phyloP scores from a whole-genome alignment of 2,113 vertebrate genomes.

The Anoura caudifer region DNA sequence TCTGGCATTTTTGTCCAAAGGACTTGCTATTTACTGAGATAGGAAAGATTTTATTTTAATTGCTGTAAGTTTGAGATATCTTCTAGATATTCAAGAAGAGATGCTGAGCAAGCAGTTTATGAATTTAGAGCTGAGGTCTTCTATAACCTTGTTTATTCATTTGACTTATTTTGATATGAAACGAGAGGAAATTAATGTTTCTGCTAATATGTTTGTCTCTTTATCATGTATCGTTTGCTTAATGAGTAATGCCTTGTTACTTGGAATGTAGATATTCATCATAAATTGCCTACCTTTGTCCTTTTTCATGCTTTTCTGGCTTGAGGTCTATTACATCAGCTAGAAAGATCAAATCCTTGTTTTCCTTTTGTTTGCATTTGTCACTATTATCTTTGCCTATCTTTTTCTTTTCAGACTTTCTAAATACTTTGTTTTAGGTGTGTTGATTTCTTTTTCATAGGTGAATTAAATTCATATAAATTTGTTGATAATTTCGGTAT shows the following conservation, averaged over 20 bases:
- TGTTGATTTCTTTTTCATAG: background rate
- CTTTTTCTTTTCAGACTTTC: background rate
- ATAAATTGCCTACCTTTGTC: background rate
- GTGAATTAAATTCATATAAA: background rate
- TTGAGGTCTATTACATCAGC: background rate
- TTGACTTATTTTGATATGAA: background rate
- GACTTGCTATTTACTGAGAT: background rate
- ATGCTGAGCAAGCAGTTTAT: background rate
- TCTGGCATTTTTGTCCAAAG: background rate
- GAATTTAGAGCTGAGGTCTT: background rate
- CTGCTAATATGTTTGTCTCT: background rate
- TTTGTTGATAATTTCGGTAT: background rate
- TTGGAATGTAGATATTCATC: background rate
- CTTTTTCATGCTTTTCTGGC: background rate
- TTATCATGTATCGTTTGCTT: background rate
- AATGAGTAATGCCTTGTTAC: background rate
- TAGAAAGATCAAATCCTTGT: background rate
- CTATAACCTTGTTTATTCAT: background rate
- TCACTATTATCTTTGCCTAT: background rate
- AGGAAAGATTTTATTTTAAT: background rate
- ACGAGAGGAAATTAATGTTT: background rate
- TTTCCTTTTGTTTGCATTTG: background rate
- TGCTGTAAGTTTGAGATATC: background rate
- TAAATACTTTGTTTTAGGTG: background rate
- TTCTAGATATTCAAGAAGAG: background rate